Evolutionary conservation across 2,113 vertebrate genomes (phyloP), one percentile per base, ranked within the genome.

Genomic region (Austrofundulus limnaeus): DNA sequence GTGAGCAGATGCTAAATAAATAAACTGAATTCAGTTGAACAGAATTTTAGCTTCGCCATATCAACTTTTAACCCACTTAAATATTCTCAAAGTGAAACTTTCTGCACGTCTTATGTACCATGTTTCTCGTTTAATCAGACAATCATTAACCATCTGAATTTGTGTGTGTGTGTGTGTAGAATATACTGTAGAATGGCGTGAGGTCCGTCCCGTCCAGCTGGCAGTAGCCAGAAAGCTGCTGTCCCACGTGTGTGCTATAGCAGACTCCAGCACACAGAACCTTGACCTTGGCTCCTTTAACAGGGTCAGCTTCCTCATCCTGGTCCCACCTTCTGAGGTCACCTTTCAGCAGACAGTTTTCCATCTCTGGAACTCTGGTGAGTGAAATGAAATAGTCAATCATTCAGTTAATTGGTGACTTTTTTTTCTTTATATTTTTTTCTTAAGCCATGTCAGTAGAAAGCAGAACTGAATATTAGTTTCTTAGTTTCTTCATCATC

Each of bases 181-280:
- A 72, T 92, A 86, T 60, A 80, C 66, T 0, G 75, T 90, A 51
- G 92, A 95, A 59, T 92, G 92, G 43, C 92, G 89, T 23, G 88
- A 93, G 43, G 85, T 96, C n/a, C 93, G 93, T 52, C 96, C 97
- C 15, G 94, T 96, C 82, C 97, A 99, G 90, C 87, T 98, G 57
- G 96, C 96, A 0, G 95, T 98, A 81, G 97, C 97, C 9, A 94
- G 98, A 84, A 98, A 99, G 85, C 90, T 99, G 53, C 92, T 99
- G 42, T 98, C 97, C 28, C 96, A 98, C 0, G 94, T 98, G 72
- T 98, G 96, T 69, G 97, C 97, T 21, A 97, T 99, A 37, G 97
- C 97, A 5, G 97, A 99, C 78, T 97, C 97, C 84, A 97, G 96
- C 87, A 96, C 97, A 55, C 97, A 98, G 75, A 97, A 98, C 82